Conservation (phyloP, 2,888 invertebrate genomes). For the Latrodectus elegans region DNA sequence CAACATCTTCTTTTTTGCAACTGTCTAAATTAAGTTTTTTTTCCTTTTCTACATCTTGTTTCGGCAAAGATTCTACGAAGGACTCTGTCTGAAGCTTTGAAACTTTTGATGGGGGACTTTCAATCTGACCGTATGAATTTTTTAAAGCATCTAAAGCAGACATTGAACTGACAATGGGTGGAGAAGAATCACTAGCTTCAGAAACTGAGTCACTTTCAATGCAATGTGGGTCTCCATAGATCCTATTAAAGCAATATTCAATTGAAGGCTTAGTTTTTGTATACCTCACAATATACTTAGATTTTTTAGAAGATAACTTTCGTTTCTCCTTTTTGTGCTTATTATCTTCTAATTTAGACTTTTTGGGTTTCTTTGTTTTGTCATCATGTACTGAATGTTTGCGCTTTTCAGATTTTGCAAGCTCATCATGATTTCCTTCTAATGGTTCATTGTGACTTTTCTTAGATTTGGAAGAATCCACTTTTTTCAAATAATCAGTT, state of each 20-base stretch:
- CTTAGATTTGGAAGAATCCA: not conserved
- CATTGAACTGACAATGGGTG: constrained; percentile 9
- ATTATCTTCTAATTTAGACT: not conserved
- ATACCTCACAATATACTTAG: constrained; percentile 28
- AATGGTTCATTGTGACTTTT: not conserved
- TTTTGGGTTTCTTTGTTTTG: not conserved
- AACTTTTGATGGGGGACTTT: constrained; percentile 26
- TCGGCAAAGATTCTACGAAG: not conserved
- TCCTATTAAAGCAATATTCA: constrained; percentile 56
- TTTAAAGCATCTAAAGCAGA: constrained; percentile 55
- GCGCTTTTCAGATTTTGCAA: constrained; percentile 9
- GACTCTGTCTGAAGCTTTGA: not conserved
- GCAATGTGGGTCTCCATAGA: constrained; percentile 37
- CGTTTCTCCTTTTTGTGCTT: not conserved
- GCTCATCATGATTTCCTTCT: not conserved
- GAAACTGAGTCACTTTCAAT: not conserved
- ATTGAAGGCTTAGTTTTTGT: constrained; percentile 47
- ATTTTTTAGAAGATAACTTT: not conserved
- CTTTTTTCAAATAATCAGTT: too few species aligned
- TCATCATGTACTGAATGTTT: not conserved
- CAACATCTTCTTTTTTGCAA: not conserved
- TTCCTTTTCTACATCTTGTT: not conserved
- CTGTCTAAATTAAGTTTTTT: constrained; percentile 4
- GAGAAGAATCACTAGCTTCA: not conserved
- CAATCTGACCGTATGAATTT: constrained; percentile 30